Evolutionary conservation across 2,797 vertebrate genomes (phyloP), one percentile per base, ranked within the genome.

Genomic region (Peromyscus melanophrys): DNA sequence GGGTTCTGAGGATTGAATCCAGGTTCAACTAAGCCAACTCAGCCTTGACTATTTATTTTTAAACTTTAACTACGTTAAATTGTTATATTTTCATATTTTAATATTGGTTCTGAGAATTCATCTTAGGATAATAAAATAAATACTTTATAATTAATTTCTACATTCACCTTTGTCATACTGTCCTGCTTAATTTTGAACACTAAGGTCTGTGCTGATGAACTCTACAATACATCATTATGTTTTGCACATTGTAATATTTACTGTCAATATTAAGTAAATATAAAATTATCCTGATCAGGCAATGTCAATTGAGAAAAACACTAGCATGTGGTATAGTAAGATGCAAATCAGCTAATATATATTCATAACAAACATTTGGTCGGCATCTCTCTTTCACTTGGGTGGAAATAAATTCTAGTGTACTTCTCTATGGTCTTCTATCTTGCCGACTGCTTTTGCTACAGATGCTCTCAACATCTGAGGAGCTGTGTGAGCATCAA

Each of bases 341-440:
- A 98, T 95, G 86, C 78, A 97, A 97, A 97, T 92, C 82, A 92
- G 94, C 91, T 93, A 71, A 52, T 92, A 80, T 17, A 75, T 89
- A 96, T 96, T 95, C 94, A 96, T 87, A 96, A 71, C 90, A 85
- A 97, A 93, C 92, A 95, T 97, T 97, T 93, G 92, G 78, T 96
- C 91, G 82, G 86, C 83, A 84, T 94, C n/a, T 95, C 77, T 96
- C 77, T 96, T 95, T 95, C 0, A 0, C 43, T 27, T 90, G 95
- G 88, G 55, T 96, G 77, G 82, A 91, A 93, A 86, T 6, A 96
- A 96, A 94, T 43, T 87, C 94, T 89, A 96, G 84, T 93, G 61
- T 0, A 1, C 34, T 96, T 89, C 87, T 43, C 90, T 76, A 78
- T 93, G 90, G 85, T 81, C 95, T 94, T 76, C 85, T 17, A 10